A percentile compares a stretch with the other conserved stretches of the same genome.
phyloP scores from a whole-genome alignment of 2,888 invertebrate species.

The Mesorhabditis sp. region DNA sequence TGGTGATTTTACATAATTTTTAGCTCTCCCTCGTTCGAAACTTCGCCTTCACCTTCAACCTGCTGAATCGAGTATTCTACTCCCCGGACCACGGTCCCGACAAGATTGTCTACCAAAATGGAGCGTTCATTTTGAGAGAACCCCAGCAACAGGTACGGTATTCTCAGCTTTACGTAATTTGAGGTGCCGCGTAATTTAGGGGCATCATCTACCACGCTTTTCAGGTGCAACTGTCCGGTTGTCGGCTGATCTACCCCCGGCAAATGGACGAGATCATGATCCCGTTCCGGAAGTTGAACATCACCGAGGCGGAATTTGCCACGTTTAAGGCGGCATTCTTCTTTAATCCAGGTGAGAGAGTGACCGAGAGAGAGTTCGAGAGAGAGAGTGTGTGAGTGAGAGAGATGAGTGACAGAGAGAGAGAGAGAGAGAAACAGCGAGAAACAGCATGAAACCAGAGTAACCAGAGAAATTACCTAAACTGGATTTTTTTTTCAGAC shows the following conservation, averaged over 20 bases:
- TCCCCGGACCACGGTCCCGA: slow-evolving; percentile 56
- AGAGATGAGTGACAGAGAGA: no score
- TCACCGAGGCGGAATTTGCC: slow-evolving; percentile 50
- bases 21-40: slow-evolving; percentile 53
- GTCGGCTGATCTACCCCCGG: slow-evolving; percentile 54
- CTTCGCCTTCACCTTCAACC: slow-evolving; percentile 57
- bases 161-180: no score
- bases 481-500: no score
- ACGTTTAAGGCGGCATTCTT: slow-evolving; percentile 54
- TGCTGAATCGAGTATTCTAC: slow-evolving; percentile 54
- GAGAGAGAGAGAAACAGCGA: no score
- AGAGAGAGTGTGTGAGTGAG: background rate
- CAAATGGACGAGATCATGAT: slow-evolving; percentile 58
- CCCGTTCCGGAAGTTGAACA: slow-evolving; percentile 44
- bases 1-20: slow-evolving; percentile 8
- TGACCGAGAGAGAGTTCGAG: background rate
- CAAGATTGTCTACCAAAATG: slow-evolving; percentile 56
- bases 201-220: background rate
- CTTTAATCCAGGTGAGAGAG: slow-evolving; percentile 51
- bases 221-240: slow-evolving; percentile 53
- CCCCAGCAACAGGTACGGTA: slow-evolving; percentile 44
- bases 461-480: no score
- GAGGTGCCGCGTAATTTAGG: no score
- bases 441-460: no score
- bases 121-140: slow-evolving; percentile 55